Evolutionary conservation across 2,888 invertebrate species (phyloP).

Genomic region (Aphidoletes aphidimyza): DNA sequence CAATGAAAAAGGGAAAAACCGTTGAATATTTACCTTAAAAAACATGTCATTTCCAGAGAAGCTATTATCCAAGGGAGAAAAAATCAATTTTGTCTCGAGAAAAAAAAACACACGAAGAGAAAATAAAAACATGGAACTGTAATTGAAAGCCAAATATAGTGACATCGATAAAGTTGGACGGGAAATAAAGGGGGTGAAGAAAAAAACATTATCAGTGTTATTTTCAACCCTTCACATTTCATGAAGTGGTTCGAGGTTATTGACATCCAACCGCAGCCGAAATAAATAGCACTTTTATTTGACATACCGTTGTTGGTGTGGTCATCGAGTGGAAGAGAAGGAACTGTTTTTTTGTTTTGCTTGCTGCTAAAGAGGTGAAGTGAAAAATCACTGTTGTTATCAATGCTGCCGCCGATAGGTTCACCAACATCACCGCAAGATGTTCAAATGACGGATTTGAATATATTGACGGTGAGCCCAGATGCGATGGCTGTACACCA

Average conservation of each 20-base stretch:
- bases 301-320: too few species aligned
- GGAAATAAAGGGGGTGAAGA: not conserved
- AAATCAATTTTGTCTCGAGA: not conserved
- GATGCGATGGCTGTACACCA: not conserved
- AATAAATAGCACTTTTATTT: not conserved
- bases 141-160: conserved; percentile 37
- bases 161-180: not conserved
- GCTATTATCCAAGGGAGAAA: conserved; percentile 21
- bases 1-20: not conserved
- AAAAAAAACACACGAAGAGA: not conserved
- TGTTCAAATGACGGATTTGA: conserved; percentile 54
- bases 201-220: conserved; percentile 17
- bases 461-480: not conserved
- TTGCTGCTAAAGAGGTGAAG: too few species aligned
- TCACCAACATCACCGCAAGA: conserved; percentile 55
- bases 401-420: conserved; percentile 54
- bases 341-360: not conserved
- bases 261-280: conserved; percentile 14
- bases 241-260: conserved; percentile 38
- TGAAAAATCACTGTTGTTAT: not conserved
- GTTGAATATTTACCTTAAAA: conserved; percentile 27
- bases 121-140: conserved; percentile 23
- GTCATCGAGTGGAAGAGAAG: not conserved
- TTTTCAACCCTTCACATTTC: conserved; percentile 41
- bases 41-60: conserved; percentile 44